These are phyloP conservation scores for Phrynosoma platyrhinos DNA, from an alignment of 2,113 vertebrate genomes.

Conservation along the genomic window DNA sequence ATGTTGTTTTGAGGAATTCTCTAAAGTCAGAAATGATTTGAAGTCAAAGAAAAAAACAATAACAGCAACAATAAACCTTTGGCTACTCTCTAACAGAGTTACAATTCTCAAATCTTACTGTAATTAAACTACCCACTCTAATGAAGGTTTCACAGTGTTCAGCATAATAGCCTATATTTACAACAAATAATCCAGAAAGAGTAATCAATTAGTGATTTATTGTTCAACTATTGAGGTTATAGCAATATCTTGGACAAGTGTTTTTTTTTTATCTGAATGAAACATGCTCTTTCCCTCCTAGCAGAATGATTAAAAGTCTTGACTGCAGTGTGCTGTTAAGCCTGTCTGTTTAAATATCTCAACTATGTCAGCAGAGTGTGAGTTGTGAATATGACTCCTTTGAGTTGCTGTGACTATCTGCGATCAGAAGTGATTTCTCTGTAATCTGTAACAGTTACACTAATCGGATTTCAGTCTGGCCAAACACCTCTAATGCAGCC, in stretches of 20 bases:
- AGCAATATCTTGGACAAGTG: conserved; percentile 32
- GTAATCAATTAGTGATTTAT: neutral
- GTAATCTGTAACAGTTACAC: conserved; percentile 69
- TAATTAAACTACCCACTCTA: neutral
- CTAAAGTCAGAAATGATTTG: too few species aligned
- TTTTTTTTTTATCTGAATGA: conserved; percentile 45
- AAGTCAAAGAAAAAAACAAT: neutral
- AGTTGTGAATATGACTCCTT: conserved; percentile 32
- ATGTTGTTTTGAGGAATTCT: too few species aligned
- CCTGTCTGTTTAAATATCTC: conserved; percentile 42
- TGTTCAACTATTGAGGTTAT: neutral
- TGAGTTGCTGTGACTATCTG: conserved; percentile 52
- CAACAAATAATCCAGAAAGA: neutral
- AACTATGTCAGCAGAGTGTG: conserved; percentile 10
- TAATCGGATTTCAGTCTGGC: conserved; percentile 70
- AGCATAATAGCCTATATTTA: conserved; percentile 20
- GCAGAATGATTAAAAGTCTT: conserved; percentile 38
- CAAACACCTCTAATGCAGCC: conserved; percentile 67
- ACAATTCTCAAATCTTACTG: neutral
- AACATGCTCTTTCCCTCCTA: conserved; percentile 36
- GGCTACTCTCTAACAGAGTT: neutral
- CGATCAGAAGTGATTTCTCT: conserved; percentile 55
- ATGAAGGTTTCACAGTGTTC: neutral
- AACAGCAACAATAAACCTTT: neutral
- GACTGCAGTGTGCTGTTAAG: conserved; percentile 22